Evolutionary conservation across 2,888 invertebrate species (phyloP).

Genomic region (Tenthredo amoena): DNA sequence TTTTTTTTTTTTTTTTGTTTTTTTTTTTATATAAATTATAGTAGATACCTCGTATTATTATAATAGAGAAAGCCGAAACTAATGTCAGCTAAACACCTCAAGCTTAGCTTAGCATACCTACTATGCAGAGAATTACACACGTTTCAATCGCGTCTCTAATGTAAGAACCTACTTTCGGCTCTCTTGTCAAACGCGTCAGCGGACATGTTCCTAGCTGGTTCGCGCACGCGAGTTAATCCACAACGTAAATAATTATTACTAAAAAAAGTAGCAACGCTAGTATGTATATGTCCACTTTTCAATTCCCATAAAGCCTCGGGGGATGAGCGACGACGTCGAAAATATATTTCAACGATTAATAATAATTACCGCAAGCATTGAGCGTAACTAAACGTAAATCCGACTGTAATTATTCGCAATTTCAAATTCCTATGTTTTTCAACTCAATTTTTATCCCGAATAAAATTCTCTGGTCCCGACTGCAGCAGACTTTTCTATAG

Average conservation of each 20-base stretch:
- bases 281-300: neutral
- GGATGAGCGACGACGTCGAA: neutral
- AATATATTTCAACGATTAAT: neutral
- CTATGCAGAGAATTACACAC: neutral
- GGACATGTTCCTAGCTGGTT: neutral
- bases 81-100: neutral
- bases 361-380: neutral
- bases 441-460: neutral
- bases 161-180: slow-evolving; percentile 2
- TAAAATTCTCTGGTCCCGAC: neutral
- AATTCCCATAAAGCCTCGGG: neutral
- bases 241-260: neutral
- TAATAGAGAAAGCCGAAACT: neutral
- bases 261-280: neutral
- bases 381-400: no score
- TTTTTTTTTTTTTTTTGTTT: neutral
- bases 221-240: slow-evolving; percentile 2
- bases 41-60: neutral
- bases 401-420: no score
- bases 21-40: neutral
- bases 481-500: neutral
- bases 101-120: neutral
- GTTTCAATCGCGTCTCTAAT: neutral
- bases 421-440: neutral
- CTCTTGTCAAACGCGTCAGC: neutral